Evolutionary conservation across 2,888 invertebrate species (phyloP), one percentile per base, ranked within the genome.

Genomic region (Pherbina coryleti): DNA sequence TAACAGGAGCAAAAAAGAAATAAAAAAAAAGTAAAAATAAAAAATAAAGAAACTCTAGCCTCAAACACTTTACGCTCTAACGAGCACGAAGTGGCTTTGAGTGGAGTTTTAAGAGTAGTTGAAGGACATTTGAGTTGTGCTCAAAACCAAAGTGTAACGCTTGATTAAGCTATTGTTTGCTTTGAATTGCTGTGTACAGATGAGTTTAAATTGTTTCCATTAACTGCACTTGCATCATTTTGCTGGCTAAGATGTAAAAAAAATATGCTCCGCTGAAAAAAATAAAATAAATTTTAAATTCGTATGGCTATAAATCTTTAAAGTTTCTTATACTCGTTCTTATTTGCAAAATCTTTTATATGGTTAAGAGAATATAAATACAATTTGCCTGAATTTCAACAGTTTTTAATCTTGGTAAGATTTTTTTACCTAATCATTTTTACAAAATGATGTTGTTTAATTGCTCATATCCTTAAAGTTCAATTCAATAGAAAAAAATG

Each of bases 121-220:
- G 74, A 53, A 64, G 51, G 62, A 64, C 49, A 19, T 49, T 72
- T 37, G 60, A 72, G 57, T 25, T n/a, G 44, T 74, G 64, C 22
- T 28, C 62, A 44, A 51, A 64, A 31, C 51, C 64, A 14, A 53
- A 31, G 51, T 19, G 76, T 64, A 53, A 51, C 62, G 76, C 76
- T 70, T 76, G 76, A 76, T 76, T 76, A 64, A 49, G 76, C 76
- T 71, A 70, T 76, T 76, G 76, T 70, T 55, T 25, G 44, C 3
- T 25, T 44, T 44, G 44, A 44, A 44, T 44, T 44, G 44, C 44
- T 44, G 44, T 44, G 11, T 44, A 11, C 2, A 44, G 44, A 44
- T 44, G 11, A 44, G 44, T 44, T 37, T 4, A 37, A 37, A 37
- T 37, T 44, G 44, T 11, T 44, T 11, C 11, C 44, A 44, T 11